A percentile compares a stretch with the other conserved stretches of the same genome.
Evolutionary conservation across 92 coral and sea anemone species (phyloP).

Genomic region (Umimayanthus chanpuru): DNA sequence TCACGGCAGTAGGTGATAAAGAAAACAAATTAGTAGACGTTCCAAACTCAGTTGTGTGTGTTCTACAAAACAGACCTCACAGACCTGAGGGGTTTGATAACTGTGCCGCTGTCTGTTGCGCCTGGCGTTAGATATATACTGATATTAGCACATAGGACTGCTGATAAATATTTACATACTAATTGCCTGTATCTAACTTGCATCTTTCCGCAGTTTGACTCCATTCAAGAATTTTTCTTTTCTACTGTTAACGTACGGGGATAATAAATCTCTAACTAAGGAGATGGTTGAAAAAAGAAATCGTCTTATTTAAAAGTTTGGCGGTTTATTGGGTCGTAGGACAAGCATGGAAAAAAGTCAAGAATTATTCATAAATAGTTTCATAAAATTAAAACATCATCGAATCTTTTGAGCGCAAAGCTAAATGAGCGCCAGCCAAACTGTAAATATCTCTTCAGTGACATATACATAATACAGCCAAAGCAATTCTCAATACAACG

Average conservation of each 20-base stretch:
- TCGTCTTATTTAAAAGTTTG: not conserved
- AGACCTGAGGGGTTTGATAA: slow-evolving; percentile 1
- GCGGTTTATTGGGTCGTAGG: not conserved
- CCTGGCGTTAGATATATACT: slow-evolving; percentile 36
- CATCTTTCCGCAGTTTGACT: slow-evolving; percentile 5
- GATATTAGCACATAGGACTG: slow-evolving; percentile 9
- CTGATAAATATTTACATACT: slow-evolving; percentile 36
- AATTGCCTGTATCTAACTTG: not conserved
- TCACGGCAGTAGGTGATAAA: slow-evolving; percentile 13
- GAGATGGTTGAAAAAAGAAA: not conserved
- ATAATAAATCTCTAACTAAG: not conserved
- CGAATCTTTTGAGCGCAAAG: not conserved
- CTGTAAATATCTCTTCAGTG: not conserved
- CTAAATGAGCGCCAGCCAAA: not conserved
- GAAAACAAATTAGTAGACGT: not conserved
- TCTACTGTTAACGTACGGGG: not conserved
- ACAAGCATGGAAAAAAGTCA: too few species aligned
- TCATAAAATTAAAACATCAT: not conserved
- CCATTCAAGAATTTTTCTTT: not conserved
- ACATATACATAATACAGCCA: not conserved
- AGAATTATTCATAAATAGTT: slow-evolving; percentile 2
- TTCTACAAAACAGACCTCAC: slow-evolving; percentile 26
- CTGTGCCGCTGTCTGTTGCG: not conserved
- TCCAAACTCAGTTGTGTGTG: not conserved
- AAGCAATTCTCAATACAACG: not conserved